Percentiles rank a stretch among this genome's conserved stretches.
Evolutionary conservation across 2,113 vertebrate genomes (phyloP).

Genomic region (Hemicordylus capensis): DNA sequence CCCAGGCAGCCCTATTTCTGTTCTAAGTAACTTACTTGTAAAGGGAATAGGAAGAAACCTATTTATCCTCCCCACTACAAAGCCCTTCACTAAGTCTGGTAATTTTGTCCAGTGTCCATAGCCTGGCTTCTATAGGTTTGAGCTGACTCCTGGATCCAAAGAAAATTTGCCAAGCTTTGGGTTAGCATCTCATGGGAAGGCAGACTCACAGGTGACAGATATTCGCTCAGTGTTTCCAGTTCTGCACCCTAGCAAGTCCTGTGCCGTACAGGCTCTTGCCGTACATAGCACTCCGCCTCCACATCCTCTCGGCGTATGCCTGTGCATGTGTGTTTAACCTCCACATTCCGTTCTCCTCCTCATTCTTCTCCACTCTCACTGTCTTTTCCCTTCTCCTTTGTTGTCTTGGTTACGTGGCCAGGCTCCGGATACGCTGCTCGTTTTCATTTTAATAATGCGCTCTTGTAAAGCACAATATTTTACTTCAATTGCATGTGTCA

Average conservation of each 20-base stretch:
- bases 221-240: background rate
- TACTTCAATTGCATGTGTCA: slow-evolving; percentile 70
- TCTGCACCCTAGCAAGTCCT: background rate
- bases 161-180: too few relatives aligned
- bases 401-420: slow-evolving; percentile 82
- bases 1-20: too few relatives aligned
- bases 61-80: too few relatives aligned
- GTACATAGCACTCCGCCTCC: background rate
- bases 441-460: slow-evolving; percentile 76
- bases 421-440: slow-evolving; percentile 69
- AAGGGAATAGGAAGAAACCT: too few relatives aligned
- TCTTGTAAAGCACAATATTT: slow-evolving; percentile 78
- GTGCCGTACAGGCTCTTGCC: background rate
- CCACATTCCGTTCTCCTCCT: slow-evolving; percentile 43
- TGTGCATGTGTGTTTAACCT: background rate
- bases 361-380: slow-evolving; percentile 40
- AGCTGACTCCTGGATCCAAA: too few relatives aligned
- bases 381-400: slow-evolving; percentile 69
- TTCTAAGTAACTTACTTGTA: too few relatives aligned
- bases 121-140: too few relatives aligned
- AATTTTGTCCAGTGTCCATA: too few relatives aligned
- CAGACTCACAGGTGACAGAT: background rate
- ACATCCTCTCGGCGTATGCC: too few relatives aligned
- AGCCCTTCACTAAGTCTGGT: too few relatives aligned
- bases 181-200: background rate